Evolutionary conservation across 2,888 invertebrate genomes (phyloP), one percentile per base, ranked within the genome.

Genomic region (Watsonalla cultraria): DNA sequence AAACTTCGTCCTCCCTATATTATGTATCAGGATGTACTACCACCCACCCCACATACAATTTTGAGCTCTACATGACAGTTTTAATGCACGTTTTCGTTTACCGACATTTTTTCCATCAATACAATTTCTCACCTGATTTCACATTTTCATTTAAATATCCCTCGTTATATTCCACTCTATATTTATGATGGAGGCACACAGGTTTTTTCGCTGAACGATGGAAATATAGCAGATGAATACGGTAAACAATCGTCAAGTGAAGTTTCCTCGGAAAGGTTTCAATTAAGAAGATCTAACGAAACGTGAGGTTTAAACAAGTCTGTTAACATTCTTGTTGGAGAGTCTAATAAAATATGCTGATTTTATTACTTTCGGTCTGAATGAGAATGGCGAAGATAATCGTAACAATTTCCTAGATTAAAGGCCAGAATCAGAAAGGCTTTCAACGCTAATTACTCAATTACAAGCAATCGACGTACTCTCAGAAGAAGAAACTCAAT

Each of bases 1-100:
- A 65, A 74, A 73, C 75, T 72, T 69, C 66, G 71, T 69, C 70
- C 62, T 65, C 60, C 53, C 68, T 66, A 72, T 70, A 70, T 72
- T 70, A 75, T 72, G 68, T 62, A 62, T 54, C 65, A 62, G 51
- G 37, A 51, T 37, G 15, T 47, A 51, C 51, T 53, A 51, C 52
- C 67, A 56, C 57, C 47, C 59, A 50, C 61, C 59, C 58, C 59
- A 55, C 47, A 46, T 47, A 33, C 46, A 1, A 5, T 51, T 60
- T 61, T 55, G 52, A 56, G 54, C 52, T 46, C 33, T 24, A 45
- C 60, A 54, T 56, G 37, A 52, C 46, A 45, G 52, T 33, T 7
- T 8, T 8, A 49, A 49, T 9, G 49, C 37, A 9, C 14, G 15
- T 49, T 37, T 49, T 49, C 15, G 49, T n/a, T 37, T 11, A 14